Percentiles rank a stretch among this genome's conserved stretches.
Conservation (phyloP, 1,140 invertebrate species). For the Microvelia longipes region DNA sequence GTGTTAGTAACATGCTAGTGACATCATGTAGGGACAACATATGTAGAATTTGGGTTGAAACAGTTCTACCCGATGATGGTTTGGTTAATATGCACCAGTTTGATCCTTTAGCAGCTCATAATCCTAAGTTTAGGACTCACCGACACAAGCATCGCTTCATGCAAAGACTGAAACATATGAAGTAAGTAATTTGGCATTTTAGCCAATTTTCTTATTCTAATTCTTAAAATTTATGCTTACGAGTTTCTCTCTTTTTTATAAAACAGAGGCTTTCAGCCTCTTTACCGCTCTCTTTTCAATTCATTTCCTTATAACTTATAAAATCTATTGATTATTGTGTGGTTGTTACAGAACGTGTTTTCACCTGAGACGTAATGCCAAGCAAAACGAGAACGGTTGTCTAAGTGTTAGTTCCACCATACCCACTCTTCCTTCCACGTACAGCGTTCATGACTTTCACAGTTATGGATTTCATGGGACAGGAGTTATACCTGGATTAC, state of each 20-base stretch:
- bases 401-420: slow-evolving; percentile 42
- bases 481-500: slow-evolving; percentile 65
- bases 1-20: slow-evolving; percentile 93
- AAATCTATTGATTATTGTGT: too few relatives aligned
- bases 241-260: too few relatives aligned
- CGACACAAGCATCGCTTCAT: slow-evolving; percentile 90
- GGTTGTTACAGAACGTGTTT: slow-evolving; percentile 64
- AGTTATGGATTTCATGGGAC: slow-evolving; percentile 64
- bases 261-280: too few relatives aligned
- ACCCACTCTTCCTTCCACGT: slow-evolving; percentile 74
- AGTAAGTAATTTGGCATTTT: slow-evolving; percentile 47
- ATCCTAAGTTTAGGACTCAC: slow-evolving; percentile 75
- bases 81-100: slow-evolving; percentile 73
- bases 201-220: too few relatives aligned
- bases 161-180: slow-evolving; percentile 90
- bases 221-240: too few relatives aligned
- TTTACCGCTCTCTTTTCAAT: too few relatives aligned
- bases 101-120: slow-evolving; percentile 54
- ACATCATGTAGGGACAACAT: slow-evolving; percentile 98
- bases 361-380: slow-evolving; percentile 71
- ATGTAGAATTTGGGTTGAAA: slow-evolving; percentile 95
- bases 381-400: slow-evolving; percentile 32
- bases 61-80: slow-evolving; percentile 88
- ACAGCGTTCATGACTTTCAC: slow-evolving; percentile 91
- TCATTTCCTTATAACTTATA: too few relatives aligned